These are phyloP conservation scores for Doris montereyensis DNA, from an alignment of 2,888 invertebrate genomes.

Conservation along the genomic window DNA sequence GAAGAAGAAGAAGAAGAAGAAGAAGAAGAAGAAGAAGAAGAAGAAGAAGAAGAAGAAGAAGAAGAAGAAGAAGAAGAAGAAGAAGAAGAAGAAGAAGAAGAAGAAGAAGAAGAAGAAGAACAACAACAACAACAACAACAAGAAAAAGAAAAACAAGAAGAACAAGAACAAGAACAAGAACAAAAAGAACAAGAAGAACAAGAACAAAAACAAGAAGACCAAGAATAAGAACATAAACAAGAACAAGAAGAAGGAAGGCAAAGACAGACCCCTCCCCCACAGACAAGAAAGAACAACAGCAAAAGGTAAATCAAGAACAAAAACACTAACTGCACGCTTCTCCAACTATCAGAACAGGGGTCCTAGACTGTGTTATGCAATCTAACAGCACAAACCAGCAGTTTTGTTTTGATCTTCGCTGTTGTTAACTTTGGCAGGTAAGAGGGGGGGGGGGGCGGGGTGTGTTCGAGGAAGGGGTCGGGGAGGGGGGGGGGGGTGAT, in stretches of 20 bases:
- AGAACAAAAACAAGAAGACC: background rate
- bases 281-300: background rate
- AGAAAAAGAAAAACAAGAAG: conserved; percentile 8
- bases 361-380: too few species aligned
- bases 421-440: background rate
- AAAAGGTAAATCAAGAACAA: background rate
- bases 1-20: conserved; percentile 11
- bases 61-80: background rate
- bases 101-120: background rate
- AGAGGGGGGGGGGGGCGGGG: background rate
- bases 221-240: too few species aligned
- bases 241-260: background rate
- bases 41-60: background rate
- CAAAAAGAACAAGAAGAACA: background rate
- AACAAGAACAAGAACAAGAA: background rate
- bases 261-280: too few species aligned
- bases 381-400: too few species aligned
- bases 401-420: background rate
- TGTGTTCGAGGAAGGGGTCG: background rate
- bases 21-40: background rate
- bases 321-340: background rate
- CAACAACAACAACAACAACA: background rate
- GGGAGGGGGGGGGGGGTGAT: background rate
- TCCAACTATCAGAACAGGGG: too few species aligned
- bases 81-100: background rate